Evolutionary conservation across 2,113 vertebrate species (phyloP).

Genomic region (Xenotilapia longispinis): DNA sequence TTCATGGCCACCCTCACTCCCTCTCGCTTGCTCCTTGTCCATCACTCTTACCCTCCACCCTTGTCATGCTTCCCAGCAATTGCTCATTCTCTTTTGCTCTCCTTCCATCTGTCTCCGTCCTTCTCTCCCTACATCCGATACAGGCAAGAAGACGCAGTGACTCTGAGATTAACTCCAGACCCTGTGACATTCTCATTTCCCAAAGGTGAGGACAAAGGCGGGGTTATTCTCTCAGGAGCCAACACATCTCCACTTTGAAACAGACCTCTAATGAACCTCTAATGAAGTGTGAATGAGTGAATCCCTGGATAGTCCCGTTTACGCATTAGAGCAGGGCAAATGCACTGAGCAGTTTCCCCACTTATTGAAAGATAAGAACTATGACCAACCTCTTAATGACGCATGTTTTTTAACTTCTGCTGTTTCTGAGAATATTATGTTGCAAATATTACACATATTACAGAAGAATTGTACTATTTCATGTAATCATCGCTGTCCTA

Average conservation of each 20-base stretch:
- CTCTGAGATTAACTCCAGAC: slow-evolving; percentile 78
- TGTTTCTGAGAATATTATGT: background rate
- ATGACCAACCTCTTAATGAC: background rate
- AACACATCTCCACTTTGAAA: slow-evolving; percentile 11
- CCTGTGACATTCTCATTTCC: slow-evolving; percentile 79
- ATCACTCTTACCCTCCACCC: slow-evolving; percentile 31
- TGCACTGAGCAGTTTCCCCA: background rate
- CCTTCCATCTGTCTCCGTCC: background rate
- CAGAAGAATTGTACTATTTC: background rate
- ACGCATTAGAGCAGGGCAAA: background rate
- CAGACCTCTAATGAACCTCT: slow-evolving; percentile 56
- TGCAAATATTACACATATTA: background rate
- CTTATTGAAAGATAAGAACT: background rate
- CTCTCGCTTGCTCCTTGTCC: slow-evolving; percentile 11
- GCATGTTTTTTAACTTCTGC: background rate
- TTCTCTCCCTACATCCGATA: background rate
- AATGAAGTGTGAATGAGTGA: slow-evolving; percentile 65
- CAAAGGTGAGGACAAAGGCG: slow-evolving; percentile 75
- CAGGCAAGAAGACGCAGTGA: slow-evolving; percentile 84
- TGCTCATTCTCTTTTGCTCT: background rate
- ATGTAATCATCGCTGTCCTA: background rate
- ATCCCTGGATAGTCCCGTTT: slow-evolving; percentile 21
- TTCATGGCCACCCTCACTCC: slow-evolving; percentile 47
- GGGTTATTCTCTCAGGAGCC: slow-evolving; percentile 30
- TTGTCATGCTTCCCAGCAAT: background rate